Evolutionary conservation across 2,797 vertebrate genomes (phyloP).

Genomic region (Cottoperca gobio): DNA sequence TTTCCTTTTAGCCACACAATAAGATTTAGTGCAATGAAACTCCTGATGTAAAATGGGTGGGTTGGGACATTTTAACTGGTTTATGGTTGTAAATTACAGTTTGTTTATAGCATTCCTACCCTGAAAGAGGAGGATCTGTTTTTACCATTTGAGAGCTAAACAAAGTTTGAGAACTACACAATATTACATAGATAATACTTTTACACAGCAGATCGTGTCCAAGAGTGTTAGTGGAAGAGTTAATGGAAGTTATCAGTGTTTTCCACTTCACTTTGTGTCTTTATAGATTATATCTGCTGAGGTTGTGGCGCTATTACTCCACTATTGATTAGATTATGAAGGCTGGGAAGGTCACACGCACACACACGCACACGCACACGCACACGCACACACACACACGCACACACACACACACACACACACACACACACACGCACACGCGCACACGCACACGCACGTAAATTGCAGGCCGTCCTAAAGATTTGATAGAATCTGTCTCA

Average conservation of each 20-base stretch:
- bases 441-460: background rate
- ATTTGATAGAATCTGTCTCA: constrained; percentile 15
- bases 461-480: too few relatives aligned
- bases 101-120: constrained; percentile 46
- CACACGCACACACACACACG: constrained; percentile 22
- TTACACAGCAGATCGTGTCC: background rate
- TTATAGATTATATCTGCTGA: constrained; percentile 77
- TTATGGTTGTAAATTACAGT: constrained; percentile 45
- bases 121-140: constrained; percentile 10
- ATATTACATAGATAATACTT: too few relatives aligned
- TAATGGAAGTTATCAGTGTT: constrained; percentile 72
- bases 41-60: constrained; percentile 24
- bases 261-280: constrained; percentile 66
- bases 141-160: background rate
- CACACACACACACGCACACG: constrained; percentile 9
- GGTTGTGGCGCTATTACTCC: constrained; percentile 67
- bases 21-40: constrained; percentile 62
- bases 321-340: constrained; percentile 81
- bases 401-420: constrained; percentile 16
- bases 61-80: constrained; percentile 53
- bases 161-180: background rate
- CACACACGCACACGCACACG: constrained; percentile 25
- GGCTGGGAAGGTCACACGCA: constrained; percentile 38
- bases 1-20: constrained; percentile 54
- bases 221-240: constrained; percentile 47